Conservation (phyloP, 1,140 invertebrate genomes). For the Nephila pilipes region DNA sequence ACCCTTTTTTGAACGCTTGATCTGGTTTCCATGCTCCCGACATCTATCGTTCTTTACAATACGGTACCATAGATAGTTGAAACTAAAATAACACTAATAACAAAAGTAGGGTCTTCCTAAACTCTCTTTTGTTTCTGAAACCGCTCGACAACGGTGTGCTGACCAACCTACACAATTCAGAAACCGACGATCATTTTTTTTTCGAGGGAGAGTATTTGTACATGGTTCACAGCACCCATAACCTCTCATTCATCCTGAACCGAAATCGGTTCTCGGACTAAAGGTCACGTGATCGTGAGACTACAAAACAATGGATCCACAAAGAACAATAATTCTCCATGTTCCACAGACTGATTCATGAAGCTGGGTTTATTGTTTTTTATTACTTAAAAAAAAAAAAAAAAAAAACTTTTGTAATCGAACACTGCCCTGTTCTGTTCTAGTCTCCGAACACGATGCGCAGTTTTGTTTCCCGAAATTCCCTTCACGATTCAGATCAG, state of each 20-base stretch:
- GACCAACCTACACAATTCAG: neutral
- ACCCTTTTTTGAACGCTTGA: neutral
- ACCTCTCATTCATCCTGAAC: slow-evolving; percentile 13
- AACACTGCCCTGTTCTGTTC: slow-evolving; percentile 2
- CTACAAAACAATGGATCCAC: neutral
- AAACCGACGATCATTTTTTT: neutral
- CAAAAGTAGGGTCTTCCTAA: neutral
- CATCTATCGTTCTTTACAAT: neutral
- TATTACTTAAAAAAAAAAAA: neutral
- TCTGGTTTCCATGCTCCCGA: neutral
- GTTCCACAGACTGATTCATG: slow-evolving; percentile 6
- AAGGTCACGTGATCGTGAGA: slow-evolving; percentile 32
- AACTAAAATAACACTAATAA: neutral
- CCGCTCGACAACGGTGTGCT: slow-evolving; percentile 11
- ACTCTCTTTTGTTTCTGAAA: slow-evolving; percentile 13
- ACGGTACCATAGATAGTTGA: neutral
- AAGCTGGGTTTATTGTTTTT: neutral
- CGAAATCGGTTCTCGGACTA: slow-evolving; percentile 14
- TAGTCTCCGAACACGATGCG: neutral
- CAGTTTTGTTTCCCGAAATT: neutral
- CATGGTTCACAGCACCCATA: neutral
- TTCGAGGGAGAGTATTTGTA: neutral
- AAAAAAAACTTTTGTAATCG: neutral
- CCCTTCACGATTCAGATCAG: neutral
- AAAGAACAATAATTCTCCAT: neutral